These are phyloP conservation scores for Canis aureus DNA, from an alignment of 2,113 vertebrate species.

Conservation along the genomic window DNA sequence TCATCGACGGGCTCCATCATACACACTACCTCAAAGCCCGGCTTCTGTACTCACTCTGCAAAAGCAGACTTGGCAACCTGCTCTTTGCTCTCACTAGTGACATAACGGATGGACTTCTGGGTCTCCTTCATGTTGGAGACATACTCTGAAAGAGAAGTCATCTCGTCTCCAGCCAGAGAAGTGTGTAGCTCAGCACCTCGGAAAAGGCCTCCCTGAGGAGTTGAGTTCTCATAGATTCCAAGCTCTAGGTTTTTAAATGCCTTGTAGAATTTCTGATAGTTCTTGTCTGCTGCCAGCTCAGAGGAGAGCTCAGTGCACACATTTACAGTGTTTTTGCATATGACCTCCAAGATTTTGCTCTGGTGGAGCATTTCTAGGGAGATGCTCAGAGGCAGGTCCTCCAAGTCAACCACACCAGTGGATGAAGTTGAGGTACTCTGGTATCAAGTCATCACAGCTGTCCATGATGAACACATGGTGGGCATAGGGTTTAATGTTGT, in stretches of 20 bases:
- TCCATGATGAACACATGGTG: neutral
- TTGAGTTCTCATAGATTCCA: neutral
- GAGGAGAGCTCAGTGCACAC: neutral
- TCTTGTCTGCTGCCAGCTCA: neutral
- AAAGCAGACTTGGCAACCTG: neutral
- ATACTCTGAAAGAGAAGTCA: neutral
- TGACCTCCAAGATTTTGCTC: neutral
- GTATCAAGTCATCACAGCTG: neutral
- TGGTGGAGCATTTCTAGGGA: neutral
- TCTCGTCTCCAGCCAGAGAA: neutral
- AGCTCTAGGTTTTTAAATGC: neutral
- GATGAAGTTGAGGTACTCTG: neutral
- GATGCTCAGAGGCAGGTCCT: neutral
- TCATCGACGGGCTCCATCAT: too few species aligned
- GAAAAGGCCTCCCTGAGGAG: neutral
- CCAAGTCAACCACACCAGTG: neutral
- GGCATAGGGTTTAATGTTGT: neutral
- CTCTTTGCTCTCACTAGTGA: neutral
- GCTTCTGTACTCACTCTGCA: neutral
- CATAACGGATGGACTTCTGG: neutral
- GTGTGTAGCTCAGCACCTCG: neutral
- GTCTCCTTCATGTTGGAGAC: neutral
- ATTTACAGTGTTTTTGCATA: neutral
- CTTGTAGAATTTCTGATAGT: neutral
- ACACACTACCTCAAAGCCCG: neutral